A percentile compares a stretch with the other conserved stretches of the same genome.
These are phyloP conservation scores for Chironex yamaguchii DNA, from an alignment of 30 jellyfish, hydroid and myxozoan genomes.

Conservation along the genomic window DNA sequence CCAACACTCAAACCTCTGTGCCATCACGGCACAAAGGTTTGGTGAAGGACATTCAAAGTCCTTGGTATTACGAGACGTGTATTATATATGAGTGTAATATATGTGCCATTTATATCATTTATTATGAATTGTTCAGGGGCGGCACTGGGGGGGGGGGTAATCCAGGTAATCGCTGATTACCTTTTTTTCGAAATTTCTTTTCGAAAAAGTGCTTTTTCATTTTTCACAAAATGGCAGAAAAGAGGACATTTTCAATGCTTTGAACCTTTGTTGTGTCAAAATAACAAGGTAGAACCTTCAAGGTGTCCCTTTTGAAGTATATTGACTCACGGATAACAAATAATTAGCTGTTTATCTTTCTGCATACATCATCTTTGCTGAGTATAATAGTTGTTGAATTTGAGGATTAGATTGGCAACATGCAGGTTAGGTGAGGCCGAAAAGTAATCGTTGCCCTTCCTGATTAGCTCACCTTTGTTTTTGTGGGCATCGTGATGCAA, in stretches of 20 bases:
- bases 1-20: too few species aligned
- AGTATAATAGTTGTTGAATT: background rate
- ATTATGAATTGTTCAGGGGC: too few species aligned
- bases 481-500: background rate
- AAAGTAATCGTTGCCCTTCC: background rate
- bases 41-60: too few species aligned
- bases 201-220: background rate
- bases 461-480: background rate
- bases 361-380: background rate
- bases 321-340: background rate
- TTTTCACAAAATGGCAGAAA: background rate
- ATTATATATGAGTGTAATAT: too few species aligned
- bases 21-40: too few species aligned
- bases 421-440: background rate
- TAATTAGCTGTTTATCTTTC: background rate
- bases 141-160: constrained; percentile 7
- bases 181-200: background rate
- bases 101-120: too few species aligned
- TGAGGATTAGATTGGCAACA: background rate
- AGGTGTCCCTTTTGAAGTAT: background rate
- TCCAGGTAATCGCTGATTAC: background rate
- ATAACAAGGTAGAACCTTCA: background rate
- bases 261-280: background rate
- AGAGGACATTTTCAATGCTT: background rate
- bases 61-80: too few species aligned